Percentiles rank a stretch among this genome's conserved stretches.
Evolutionary conservation across 1,140 invertebrate genomes (phyloP).

Genomic region (Temnothorax nylanderi): DNA sequence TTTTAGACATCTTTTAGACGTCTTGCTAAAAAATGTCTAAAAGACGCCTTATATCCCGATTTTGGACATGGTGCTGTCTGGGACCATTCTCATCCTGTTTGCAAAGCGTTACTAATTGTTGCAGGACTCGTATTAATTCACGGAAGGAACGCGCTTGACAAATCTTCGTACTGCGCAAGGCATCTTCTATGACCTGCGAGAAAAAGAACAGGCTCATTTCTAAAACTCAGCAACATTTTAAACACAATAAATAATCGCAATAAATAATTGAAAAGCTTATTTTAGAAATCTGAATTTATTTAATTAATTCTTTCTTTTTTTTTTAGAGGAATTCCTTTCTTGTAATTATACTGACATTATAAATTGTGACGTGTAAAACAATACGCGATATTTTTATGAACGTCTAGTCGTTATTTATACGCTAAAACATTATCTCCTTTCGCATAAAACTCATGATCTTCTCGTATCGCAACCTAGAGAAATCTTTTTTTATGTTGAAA

Average conservation of each 20-base stretch:
- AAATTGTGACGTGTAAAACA: not conserved
- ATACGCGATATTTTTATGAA: not conserved
- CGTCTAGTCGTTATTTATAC: not conserved
- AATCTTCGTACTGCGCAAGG: slow-evolving; percentile 77
- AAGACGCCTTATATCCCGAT: too few relatives aligned
- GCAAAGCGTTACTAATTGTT: slow-evolving; percentile 75
- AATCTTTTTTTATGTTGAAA: slow-evolving; percentile 89
- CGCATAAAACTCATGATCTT: slow-evolving; percentile 83
- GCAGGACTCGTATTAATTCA: slow-evolving; percentile 85
- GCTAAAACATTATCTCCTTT: slow-evolving; percentile 78
- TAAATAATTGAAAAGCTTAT: not conserved
- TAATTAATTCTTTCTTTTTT: not conserved
- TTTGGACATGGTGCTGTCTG: too few relatives aligned
- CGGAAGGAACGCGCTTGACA: slow-evolving; percentile 76
- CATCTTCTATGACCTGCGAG: slow-evolving; percentile 74
- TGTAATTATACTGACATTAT: not conserved
- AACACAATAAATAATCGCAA: not conserved
- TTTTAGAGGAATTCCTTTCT: not conserved
- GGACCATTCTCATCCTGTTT: slow-evolving; percentile 74
- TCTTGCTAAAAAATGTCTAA: too few relatives aligned
- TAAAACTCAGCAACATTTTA: not conserved
- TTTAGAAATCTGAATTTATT: not conserved
- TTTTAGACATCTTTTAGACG: too few relatives aligned
- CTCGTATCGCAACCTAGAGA: slow-evolving; percentile 86
- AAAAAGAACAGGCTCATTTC: slow-evolving; percentile 23